Base-by-base conservation (phyloP, 2,888 invertebrate species). In the Elgonia sp. region DNA sequence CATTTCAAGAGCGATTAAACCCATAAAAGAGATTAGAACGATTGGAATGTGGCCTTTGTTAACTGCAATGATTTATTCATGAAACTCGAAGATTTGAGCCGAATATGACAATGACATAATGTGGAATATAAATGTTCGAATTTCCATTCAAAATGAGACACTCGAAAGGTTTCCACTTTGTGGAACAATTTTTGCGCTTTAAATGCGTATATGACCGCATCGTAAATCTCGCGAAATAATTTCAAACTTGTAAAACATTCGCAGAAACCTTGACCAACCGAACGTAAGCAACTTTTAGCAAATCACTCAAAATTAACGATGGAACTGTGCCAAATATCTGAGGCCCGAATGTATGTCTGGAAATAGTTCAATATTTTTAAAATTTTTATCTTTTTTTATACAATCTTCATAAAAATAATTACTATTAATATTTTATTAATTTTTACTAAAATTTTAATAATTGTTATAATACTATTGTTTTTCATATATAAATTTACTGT, bases 261-360 rank as follows among this genome's bases (percentile, higher is more conserved):
- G 1, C 39, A 50, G 20, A 81, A 84, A 67, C 79, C 85, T 85
- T 80, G 80, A 80, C 75, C 85, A 57, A 37, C 29, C 46, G 18
- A 72, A 79, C 67, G 50, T 37, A 70, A 37, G 57, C 39, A 57
- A 69, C 60, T 77, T 70, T 29, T 37, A 20, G 20, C 57, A 20
- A 20, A 57, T 79, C 67, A 69, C 21, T 67, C 67, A 42, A 65
- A 79, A 53, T 37, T 42, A 77, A 80, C 76, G 75, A 81, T 86
- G 87, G 84, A 88, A 84, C 57, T 62, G 62, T 73, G 86, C 86
- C 90, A 90, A 60, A 81, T 75, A 63, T 73, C 62, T 76, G 85
- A 65, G 85, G 40, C 73, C 55, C 63, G 55, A 62, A 65, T 76
- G 37, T 67, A 57, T 14, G 20, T 57, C 57, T 57, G 21, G 20